Base-by-base conservation (phyloP, 1,140 invertebrate species). In the Cotesia vestalis region DNA sequence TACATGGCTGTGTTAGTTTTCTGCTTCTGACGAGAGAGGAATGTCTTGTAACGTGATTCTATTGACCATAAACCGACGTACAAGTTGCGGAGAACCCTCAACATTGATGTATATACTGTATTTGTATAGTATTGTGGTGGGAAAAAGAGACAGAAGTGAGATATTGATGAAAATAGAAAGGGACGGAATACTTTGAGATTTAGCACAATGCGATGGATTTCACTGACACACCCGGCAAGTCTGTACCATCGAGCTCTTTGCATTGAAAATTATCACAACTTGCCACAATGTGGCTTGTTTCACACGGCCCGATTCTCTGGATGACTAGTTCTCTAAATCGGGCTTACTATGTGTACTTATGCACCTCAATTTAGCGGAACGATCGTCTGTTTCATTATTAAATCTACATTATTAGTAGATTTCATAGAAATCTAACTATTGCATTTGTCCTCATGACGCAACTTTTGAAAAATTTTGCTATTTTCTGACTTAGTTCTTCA, bases 181-280 rank as follows among this genome's bases (percentile, higher is more conserved):
- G 35, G 11, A 63, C 3, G 11, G 46, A 27, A 66, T 27, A 52
- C 63, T 66, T 66, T 38, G 40, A 38, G 38, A 51, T 40, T 66
- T 14, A 27, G 12, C 60, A 66, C 63, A 66, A 66, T 62, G 17
- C 38, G 17, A 46, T 66, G 63, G 38, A 66, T 66, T 66, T 38
- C 35, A 20, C 63, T 66, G 63, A 66, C 63, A 46, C n/a, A 40
- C 40, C 63, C 35, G 40, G 11, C 17, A 17, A 8, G 11, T 40
- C 38, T 14, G 17, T 27, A 66, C 27, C 40, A 46, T 46, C 40
- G 36, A 38, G 35, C 61, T 63, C 35, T 36, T 27, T 63, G 63
- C 63, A 66, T 66, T 66, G 38, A 66, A 66, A 66, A 66, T 66
- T 66, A 66, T 66, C 63, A 66, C 63, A 66, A 66, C 63, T 66